phyloP scores from a whole-genome alignment of 2,797 vertebrate genomes.

The Poliocrania exsul region DNA sequence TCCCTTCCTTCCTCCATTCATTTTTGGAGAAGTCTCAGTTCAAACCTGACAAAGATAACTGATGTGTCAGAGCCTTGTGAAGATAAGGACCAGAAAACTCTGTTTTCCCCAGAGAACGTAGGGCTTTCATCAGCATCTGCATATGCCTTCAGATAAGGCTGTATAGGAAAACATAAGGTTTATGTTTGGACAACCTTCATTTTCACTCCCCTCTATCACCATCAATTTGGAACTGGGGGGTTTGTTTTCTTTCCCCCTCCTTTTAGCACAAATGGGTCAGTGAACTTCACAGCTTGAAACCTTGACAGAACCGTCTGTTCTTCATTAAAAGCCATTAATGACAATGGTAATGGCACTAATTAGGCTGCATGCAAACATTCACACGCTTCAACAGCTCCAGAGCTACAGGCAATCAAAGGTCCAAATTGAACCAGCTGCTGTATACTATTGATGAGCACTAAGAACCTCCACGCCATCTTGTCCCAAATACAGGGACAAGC shows the following conservation, averaged over 20 bases:
- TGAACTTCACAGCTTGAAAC: slow-evolving; percentile 51
- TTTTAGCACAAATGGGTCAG: slow-evolving; percentile 54
- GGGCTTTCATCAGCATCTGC: not conserved
- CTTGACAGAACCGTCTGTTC: slow-evolving; percentile 59
- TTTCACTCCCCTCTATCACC: not conserved
- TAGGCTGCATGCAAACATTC: slow-evolving; percentile 58
- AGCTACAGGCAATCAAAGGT: slow-evolving; percentile 47
- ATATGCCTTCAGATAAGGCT: not conserved
- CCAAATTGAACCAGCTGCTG: slow-evolving; percentile 46
- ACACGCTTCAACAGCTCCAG: slow-evolving; percentile 29
- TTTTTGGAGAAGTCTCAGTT: not conserved
- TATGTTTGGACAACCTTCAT: not conserved
- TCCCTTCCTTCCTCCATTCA: not conserved
- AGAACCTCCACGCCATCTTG: not conserved
- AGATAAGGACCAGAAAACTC: not conserved
- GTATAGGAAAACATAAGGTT: not conserved
- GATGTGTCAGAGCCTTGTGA: not conserved
- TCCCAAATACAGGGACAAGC: not conserved
- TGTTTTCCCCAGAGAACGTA: not conserved
- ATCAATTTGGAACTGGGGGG: not conserved
- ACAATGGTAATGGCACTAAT: slow-evolving; percentile 68
- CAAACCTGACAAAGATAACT: not conserved
- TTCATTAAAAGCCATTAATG: slow-evolving; percentile 72
- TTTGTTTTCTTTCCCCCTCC: not conserved
- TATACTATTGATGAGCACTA: not conserved